Base-by-base conservation (phyloP, 2,113 vertebrate species). In the Nothocercus julius region DNA sequence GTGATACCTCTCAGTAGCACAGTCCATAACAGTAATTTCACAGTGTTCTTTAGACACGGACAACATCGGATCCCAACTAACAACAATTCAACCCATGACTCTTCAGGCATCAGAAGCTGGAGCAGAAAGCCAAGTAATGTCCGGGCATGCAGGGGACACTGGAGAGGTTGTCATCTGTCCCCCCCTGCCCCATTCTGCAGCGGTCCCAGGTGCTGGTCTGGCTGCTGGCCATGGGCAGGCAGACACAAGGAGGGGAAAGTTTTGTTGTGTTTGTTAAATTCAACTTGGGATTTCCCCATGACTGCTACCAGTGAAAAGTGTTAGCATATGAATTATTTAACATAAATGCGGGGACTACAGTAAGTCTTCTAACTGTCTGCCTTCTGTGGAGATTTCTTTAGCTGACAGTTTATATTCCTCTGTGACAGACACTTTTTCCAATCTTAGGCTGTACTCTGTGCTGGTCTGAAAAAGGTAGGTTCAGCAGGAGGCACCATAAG, bases 401-500 rank as follows among this genome's bases (percentile, higher is more conserved):
- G 81, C 96, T 96, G 82, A 69, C 78, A 73, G 66, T 61, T 92
- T 70, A 91, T 96, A 97, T 92, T 97, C 90, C 85, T 96, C 82
- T 94, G 93, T 90, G 97, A 93, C 87, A 97, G 96, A 92, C 89
- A 85, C 77, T 58, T 92, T 96, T 97, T 96, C 94, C 45, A 32
- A 61, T 94, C 83, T 56, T 90, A 79, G 83, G 91, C 59, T 95
- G 90, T 87, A 94, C 81, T 90, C 96, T 80, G 82, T 70, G 67
- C 86, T 97, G 93, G 92, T 80, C 94, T 75, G 58, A 90, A 92
- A 96, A 96, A 67, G 54, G 24, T 74, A 80, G 40, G 62, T 93
- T 96, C 92, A 94, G 66, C 13, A 7, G 62, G 74, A 93, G 96
- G 77, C 58, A 91, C 81, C 69, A 94, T 93, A 97, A 96, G 61